Evolutionary conservation across 2,113 vertebrate genomes (phyloP).

Genomic region (Budorcas taxicolor): DNA sequence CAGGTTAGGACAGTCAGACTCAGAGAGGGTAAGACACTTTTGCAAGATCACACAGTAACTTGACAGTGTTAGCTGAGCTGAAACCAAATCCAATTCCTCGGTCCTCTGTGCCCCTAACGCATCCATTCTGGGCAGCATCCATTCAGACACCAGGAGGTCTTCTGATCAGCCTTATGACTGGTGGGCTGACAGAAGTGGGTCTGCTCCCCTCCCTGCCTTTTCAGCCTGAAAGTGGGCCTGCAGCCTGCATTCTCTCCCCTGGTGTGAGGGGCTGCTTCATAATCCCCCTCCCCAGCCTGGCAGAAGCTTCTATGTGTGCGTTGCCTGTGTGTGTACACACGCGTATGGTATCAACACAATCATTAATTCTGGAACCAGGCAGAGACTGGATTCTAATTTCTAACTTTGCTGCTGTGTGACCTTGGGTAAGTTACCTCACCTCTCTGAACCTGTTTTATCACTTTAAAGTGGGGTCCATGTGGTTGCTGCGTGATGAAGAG

Average conservation of each 20-base stretch:
- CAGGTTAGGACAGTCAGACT: not conserved
- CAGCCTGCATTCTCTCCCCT: not conserved
- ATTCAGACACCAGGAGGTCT: not conserved
- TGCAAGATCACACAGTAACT: not conserved
- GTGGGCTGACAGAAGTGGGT: accelerated
- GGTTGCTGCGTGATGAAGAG: not conserved
- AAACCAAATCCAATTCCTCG: not conserved
- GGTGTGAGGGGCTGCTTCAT: not conserved
- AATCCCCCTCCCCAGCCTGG: not conserved
- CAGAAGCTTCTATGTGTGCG: not conserved
- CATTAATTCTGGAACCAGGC: not conserved
- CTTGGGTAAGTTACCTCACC: not conserved
- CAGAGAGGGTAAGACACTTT: not conserved
- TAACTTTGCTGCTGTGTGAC: not conserved
- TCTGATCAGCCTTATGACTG: not conserved
- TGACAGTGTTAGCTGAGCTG: not conserved
- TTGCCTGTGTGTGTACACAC: accelerated
- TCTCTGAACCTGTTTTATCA: not conserved
- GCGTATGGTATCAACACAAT: not conserved
- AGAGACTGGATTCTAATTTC: not conserved
- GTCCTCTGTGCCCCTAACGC: not conserved
- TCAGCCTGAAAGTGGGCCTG: not conserved
- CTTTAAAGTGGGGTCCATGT: not conserved
- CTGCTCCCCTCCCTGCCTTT: not conserved
- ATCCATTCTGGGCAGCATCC: not conserved